Evolutionary conservation across 2,888 invertebrate genomes (phyloP).

Genomic region (Stenotaenia linearis): DNA sequence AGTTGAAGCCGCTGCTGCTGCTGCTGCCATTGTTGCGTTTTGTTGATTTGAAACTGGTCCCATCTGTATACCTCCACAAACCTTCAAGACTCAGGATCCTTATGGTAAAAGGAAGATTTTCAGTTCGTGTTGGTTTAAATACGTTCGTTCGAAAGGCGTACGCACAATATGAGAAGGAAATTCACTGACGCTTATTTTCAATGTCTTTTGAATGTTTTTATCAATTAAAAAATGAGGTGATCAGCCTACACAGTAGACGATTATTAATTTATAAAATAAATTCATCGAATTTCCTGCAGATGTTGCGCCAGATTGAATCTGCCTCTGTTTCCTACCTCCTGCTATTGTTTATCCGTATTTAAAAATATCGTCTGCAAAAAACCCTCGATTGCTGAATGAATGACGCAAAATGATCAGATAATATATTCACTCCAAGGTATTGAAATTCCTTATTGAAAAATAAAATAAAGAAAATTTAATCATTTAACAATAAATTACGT

Average conservation of each 20-base stretch:
- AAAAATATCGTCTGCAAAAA: neutral
- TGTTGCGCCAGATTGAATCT: neutral
- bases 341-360: neutral
- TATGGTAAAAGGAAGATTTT: too few relatives aligned
- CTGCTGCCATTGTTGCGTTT: conserved; percentile 19
- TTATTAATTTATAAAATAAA: neutral
- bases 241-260: neutral
- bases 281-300: neutral
- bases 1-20: neutral
- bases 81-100: neutral
- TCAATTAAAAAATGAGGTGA: neutral
- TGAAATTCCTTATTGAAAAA: neutral
- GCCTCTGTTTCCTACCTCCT: neutral
- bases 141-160: too few relatives aligned
- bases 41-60: conserved; percentile 30
- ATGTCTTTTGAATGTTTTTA: neutral
- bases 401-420: neutral
- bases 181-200: neutral
- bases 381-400: neutral
- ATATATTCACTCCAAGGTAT: neutral
- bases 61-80: conserved; percentile 21
- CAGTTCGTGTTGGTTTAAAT: too few relatives aligned
- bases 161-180: too few relatives aligned
- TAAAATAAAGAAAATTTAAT: neutral
- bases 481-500: neutral